phyloP scores from a whole-genome alignment of 2,888 invertebrate genomes.

The Nomada ruficornis region DNA sequence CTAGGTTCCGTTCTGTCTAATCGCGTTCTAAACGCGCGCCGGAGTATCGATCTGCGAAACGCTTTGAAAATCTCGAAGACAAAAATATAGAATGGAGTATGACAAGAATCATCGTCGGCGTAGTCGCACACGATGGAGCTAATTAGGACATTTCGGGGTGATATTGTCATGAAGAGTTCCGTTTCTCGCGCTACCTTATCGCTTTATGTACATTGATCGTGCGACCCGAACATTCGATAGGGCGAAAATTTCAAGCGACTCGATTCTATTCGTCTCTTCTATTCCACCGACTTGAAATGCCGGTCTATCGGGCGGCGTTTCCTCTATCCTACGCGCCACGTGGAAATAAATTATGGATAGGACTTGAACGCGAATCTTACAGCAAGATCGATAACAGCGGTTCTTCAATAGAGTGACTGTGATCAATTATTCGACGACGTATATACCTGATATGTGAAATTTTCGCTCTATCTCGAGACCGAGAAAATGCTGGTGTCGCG shows the following conservation, averaged over 20 bases:
- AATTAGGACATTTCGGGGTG: slow-evolving; percentile 58
- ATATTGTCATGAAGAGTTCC: slow-evolving; percentile 70
- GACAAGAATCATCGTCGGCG: slow-evolving; percentile 44
- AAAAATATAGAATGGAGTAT: slow-evolving; percentile 44
- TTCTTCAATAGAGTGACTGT: background rate
- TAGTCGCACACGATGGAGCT: slow-evolving; percentile 39
- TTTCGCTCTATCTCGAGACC: slow-evolving; percentile 16
- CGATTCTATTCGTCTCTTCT: background rate
- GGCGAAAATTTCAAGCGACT: slow-evolving; percentile 40
- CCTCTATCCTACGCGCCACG: background rate
- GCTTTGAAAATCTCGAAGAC: slow-evolving; percentile 38
- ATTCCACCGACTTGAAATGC: background rate
- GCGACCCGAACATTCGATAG: background rate
- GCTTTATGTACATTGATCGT: slow-evolving; percentile 37
- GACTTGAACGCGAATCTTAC: background rate
- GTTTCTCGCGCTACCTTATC: slow-evolving; percentile 24
- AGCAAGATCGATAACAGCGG: background rate
- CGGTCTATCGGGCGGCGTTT: background rate
- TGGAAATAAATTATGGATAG: slow-evolving; percentile 14
- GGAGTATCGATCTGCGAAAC: slow-evolving; percentile 23
- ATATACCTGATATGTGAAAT: slow-evolving; percentile 17
- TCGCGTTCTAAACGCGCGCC: background rate
- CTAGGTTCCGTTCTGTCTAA: background rate
- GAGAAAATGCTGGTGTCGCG: slow-evolving; percentile 20
- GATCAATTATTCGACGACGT: slow-evolving; percentile 4